phyloP scores from a whole-genome alignment of 2,888 invertebrate genomes.

The Lymantria dispar region DNA sequence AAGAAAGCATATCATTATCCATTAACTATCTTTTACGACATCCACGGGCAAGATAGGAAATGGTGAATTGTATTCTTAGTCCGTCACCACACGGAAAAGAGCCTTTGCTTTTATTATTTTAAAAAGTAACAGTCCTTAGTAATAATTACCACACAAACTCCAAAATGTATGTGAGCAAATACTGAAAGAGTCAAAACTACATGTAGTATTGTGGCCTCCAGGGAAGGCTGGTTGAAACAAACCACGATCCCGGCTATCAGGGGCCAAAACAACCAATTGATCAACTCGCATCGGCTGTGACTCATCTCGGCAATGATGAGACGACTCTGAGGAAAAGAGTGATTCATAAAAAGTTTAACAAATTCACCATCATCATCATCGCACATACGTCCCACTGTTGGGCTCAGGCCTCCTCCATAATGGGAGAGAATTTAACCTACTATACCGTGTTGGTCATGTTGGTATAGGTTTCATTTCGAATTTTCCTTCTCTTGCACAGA shows the following conservation, averaged over 20 bases:
- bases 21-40: too few species aligned
- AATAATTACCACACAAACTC: constrained; percentile 94
- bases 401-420: background rate
- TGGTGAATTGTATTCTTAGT: too few species aligned
- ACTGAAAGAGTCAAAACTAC: constrained; percentile 86
- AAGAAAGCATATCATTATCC: too few species aligned
- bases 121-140: background rate
- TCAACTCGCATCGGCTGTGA: constrained; percentile 91
- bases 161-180: constrained; percentile 94
- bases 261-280: constrained; percentile 90
- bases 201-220: constrained; percentile 88
- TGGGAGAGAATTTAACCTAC: background rate
- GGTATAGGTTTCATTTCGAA: too few species aligned
- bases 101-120: too few species aligned
- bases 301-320: constrained; percentile 99
- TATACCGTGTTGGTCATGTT: background rate
- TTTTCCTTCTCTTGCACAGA: too few species aligned
- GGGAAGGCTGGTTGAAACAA: constrained; percentile 72
- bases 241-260: constrained; percentile 81
- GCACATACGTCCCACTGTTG: background rate
- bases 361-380: background rate
- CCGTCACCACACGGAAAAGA: too few species aligned
- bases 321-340: constrained; percentile 88
- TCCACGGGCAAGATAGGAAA: too few species aligned
- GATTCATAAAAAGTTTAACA: too few species aligned